phyloP scores from a whole-genome alignment of 1,140 invertebrate species.

The Tetramorium parvispinum region DNA sequence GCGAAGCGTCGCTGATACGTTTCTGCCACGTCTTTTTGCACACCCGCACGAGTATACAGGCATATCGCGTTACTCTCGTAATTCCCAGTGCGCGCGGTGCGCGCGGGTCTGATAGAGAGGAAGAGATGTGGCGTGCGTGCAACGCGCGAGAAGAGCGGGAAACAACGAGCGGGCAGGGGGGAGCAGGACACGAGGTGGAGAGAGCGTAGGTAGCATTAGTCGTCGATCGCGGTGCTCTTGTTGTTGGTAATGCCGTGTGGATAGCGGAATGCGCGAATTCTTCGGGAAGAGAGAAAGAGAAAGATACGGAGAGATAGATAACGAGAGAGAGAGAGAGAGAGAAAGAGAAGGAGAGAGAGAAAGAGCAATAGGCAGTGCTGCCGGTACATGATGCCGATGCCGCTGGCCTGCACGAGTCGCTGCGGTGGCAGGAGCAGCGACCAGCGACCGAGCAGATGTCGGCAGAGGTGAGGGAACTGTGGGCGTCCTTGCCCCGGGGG shows the following conservation, averaged over 20 bases:
- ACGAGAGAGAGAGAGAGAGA: background rate
- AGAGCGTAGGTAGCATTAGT: constrained; percentile 76
- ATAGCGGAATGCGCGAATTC: constrained; percentile 77
- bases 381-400: constrained; percentile 42
- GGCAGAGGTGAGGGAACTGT: constrained; percentile 75
- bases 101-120: background rate
- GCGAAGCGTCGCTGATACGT: constrained; percentile 46
- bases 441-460: constrained; percentile 68
- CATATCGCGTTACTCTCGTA: constrained; percentile 51
- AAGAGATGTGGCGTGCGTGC: constrained; percentile 5
- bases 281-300: constrained; percentile 64
- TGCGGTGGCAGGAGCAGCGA: constrained; percentile 33
- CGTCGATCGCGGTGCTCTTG: constrained; percentile 69
- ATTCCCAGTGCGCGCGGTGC: constrained; percentile 42
- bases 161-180: constrained; percentile 11
- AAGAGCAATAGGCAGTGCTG: constrained; percentile 49
- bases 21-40: constrained; percentile 33
- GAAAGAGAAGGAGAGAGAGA: background rate
- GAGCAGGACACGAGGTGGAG: constrained; percentile 27
- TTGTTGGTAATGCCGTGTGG: constrained; percentile 67
- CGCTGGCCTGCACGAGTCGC: constrained; percentile 50
- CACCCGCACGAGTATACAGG: background rate
- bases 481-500: constrained; percentile 79
- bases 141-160: constrained; percentile 27
- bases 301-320: background rate